Conservation (phyloP, 2,797 vertebrate genomes). For the Choloepus didactylus region DNA sequence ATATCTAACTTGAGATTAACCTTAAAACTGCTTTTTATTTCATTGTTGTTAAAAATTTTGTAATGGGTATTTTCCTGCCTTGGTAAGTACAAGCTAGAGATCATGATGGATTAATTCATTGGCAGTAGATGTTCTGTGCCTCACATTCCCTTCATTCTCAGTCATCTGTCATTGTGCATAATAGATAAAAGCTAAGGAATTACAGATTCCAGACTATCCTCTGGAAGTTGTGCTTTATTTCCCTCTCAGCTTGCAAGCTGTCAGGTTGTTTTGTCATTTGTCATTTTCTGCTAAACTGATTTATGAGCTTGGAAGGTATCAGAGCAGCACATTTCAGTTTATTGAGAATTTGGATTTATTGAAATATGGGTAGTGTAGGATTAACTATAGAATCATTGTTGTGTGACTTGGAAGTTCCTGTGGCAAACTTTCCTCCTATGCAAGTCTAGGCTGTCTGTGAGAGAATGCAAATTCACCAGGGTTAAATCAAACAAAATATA, state of each 20-base stretch:
- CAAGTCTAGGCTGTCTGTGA: neutral
- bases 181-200: conserved; percentile 25
- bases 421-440: conserved; percentile 34
- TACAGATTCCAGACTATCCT: conserved; percentile 14
- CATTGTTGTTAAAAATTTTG: conserved; percentile 60
- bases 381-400: conserved; percentile 14
- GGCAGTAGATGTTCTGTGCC: neutral
- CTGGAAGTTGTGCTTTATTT: conserved; percentile 61
- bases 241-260: conserved; percentile 15
- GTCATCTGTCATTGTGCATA: conserved; percentile 26
- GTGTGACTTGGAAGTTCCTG: conserved; percentile 17
- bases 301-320: neutral
- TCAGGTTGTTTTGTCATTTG: conserved; percentile 56
- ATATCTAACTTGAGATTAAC: conserved; percentile 61
- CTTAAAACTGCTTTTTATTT: conserved; percentile 72
- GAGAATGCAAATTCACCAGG: conserved; percentile 21
- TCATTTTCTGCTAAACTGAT: conserved; percentile 39
- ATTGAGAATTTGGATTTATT: conserved; percentile 54
- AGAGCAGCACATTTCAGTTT: conserved; percentile 64
- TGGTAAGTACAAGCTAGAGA: conserved; percentile 67
- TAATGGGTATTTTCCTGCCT: conserved; percentile 44
- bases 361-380: neutral
- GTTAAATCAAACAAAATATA: conserved; percentile 57
- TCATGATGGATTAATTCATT: conserved; percentile 14
- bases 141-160: conserved; percentile 61